Conservation (phyloP, 2,888 invertebrate genomes). For the Drosophila subsilvestris region DNA sequence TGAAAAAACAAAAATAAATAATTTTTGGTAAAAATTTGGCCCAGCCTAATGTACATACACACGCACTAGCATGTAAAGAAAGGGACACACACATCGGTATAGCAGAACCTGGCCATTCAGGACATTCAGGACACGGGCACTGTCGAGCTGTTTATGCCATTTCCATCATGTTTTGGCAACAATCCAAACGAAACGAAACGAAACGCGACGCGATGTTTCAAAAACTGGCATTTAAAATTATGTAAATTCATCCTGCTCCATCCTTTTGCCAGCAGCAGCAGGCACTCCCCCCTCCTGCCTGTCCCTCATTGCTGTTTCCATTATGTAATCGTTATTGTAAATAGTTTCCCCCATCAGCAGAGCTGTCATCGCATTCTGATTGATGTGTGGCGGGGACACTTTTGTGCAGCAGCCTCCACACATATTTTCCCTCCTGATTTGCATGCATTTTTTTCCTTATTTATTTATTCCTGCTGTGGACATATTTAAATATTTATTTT, state of each 20-base stretch:
- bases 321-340: conserved; percentile 74
- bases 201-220: conserved; percentile 25
- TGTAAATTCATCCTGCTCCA: conserved; percentile 56
- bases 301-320: conserved; percentile 6
- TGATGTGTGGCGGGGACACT: conserved; percentile 55
- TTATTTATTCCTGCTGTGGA: conserved; percentile 18
- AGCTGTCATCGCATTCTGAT: conserved; percentile 64
- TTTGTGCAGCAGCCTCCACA: conserved; percentile 28
- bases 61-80: not conserved
- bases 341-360: conserved; percentile 65
- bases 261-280: not conserved
- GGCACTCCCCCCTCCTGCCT: not conserved
- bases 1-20: too few relatives aligned
- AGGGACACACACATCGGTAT: not conserved
- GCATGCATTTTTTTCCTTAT: too few relatives aligned
- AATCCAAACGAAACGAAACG: conserved; percentile 19
- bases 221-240: conserved; percentile 71
- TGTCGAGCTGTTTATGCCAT: conserved; percentile 22
- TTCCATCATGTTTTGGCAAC: conserved; percentile 26
- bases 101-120: conserved; percentile 18
- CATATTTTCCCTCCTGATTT: not conserved
- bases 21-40: too few relatives aligned
- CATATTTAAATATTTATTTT: conserved; percentile 35
- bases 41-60: too few relatives aligned
- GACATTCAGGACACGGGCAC: conserved; percentile 10